phyloP scores from a whole-genome alignment of 1,140 invertebrate genomes.

The Mylabris phalerata region DNA sequence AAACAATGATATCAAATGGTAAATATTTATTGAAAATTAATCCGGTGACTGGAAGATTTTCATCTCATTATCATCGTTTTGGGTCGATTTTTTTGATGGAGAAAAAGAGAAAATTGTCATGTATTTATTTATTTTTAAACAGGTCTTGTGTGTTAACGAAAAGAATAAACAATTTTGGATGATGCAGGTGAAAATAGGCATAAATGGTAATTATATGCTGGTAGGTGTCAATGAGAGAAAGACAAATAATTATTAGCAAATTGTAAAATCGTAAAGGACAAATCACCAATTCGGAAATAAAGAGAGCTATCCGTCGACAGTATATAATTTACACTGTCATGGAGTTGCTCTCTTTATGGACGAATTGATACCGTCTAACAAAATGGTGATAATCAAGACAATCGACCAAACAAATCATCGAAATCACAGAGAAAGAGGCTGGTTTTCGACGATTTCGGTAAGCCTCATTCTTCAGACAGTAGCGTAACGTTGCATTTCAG shows the following conservation, averaged over 20 bases:
- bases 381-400: too few relatives aligned
- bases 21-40: too few relatives aligned
- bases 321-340: slow-evolving; percentile 62
- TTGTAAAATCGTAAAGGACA: background rate
- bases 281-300: slow-evolving; percentile 51
- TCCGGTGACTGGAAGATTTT: background rate
- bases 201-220: background rate
- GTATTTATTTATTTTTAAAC: background rate
- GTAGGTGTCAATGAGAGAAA: background rate
- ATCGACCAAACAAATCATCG: too few relatives aligned
- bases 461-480: too few relatives aligned
- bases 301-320: slow-evolving; percentile 71
- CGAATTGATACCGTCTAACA: slow-evolving; percentile 41
- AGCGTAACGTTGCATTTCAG: too few relatives aligned
- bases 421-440: too few relatives aligned
- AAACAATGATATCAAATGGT: too few relatives aligned
- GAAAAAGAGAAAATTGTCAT: background rate
- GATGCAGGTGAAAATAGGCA: background rate
- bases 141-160: background rate
- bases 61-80: background rate
- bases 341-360: slow-evolving; percentile 69
- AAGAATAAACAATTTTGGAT: background rate
- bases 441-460: too few relatives aligned
- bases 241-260: background rate
- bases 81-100: too few relatives aligned